Evolutionary conservation across 23 tunicate genomes (phyloP).

Genomic region (Clavelina lepadiformis): DNA sequence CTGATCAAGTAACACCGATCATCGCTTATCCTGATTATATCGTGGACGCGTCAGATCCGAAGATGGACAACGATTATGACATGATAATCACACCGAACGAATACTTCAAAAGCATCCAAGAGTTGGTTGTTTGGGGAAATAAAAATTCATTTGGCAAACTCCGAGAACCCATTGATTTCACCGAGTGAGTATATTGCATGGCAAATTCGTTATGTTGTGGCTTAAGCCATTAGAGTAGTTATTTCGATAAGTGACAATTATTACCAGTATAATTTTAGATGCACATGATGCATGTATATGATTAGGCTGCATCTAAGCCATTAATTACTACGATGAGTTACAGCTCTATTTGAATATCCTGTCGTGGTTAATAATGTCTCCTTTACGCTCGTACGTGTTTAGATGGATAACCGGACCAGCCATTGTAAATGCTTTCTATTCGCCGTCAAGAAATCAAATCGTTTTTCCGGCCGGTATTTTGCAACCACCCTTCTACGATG

Average conservation of each 20-base stretch:
- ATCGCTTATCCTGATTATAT: slow-evolving; percentile 95
- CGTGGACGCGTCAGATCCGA: slow-evolving; percentile 28
- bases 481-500: slow-evolving; percentile 96
- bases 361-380: too few relatives aligned
- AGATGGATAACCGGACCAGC: slow-evolving; percentile 96
- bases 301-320: too few relatives aligned
- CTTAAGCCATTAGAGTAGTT: too few relatives aligned
- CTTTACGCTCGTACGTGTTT: too few relatives aligned
- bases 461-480: slow-evolving; percentile 96
- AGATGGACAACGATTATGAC: slow-evolving; percentile 62
- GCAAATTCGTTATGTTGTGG: too few relatives aligned
- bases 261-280: too few relatives aligned
- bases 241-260: too few relatives aligned
- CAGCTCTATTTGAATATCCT: too few relatives aligned
- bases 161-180: slow-evolving; percentile 51
- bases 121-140: neutral
- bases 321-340: too few relatives aligned
- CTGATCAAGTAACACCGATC: slow-evolving; percentile 43
- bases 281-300: too few relatives aligned
- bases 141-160: slow-evolving; percentile 19
- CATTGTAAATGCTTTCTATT: slow-evolving; percentile 88
- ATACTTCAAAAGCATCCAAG: slow-evolving; percentile 43
- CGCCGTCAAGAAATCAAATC: slow-evolving; percentile 71
- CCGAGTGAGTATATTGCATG: slow-evolving; percentile 81
- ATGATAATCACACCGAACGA: slow-evolving; percentile 6